Evolutionary conservation across 2,888 invertebrate species (phyloP), one percentile per base, ranked within the genome.

Genomic region (Aphidoletes aphidimyza): DNA sequence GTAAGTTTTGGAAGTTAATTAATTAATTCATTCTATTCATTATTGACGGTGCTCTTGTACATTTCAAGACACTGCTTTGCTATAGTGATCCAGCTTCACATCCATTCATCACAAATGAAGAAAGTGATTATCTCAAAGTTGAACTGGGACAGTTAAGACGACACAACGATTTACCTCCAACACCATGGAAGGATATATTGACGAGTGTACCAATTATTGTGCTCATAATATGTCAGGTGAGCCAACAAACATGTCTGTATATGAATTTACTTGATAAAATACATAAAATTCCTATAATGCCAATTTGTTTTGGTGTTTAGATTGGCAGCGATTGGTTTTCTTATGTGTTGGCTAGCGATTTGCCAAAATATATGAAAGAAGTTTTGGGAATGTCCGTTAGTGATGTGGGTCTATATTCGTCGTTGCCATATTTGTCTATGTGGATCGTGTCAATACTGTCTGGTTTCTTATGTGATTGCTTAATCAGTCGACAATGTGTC

Each of bases 171-270:
- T 90, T 93, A 8, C 92, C 92, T 0, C 91, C 92, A 0, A 93
- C 94, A 42, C 95, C 95, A 0, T 95, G 95, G 95, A 92, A 91
- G 87, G 91, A 91, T 0, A 94, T 96, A 84, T 89, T 94, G n/a
- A 93, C 91, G 85, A 95, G 93, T 0, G 91, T 92, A 1, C 94
- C 95, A 0, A 90, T 95, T 85, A 93, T 94, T 92, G 95, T n/a
- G 22, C 22, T 54, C 3, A 54, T 54, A 3, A 22, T 54, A 22
- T n/a, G 22, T 3, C 54, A 54, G 54, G 54, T 54, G 22, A 22
- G 1, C 2, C 5, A 39, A 39, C 5, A 39, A 39, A 39, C 5
- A 39, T 8, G 11, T 8, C 5, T 8, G 39, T 8, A 39, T 8
- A 11, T 39, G 39, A 39, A 39, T 39, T 39, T 8, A 39, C 5